These are phyloP conservation scores for Zoanthus solanderi DNA, from an alignment of 92 coral and sea anemone species.

Conservation along the genomic window DNA sequence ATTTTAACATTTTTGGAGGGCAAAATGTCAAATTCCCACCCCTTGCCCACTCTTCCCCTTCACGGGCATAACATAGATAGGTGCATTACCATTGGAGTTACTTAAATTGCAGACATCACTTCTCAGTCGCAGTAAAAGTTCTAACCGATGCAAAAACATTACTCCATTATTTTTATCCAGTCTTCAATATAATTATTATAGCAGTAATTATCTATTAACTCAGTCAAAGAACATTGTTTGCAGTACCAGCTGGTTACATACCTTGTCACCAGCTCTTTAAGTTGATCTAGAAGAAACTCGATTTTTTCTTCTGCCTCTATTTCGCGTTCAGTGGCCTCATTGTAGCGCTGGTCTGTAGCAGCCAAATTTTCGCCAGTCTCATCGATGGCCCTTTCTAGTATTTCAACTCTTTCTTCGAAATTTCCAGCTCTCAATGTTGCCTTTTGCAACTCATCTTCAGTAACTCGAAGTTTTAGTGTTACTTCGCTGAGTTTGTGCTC, in stretches of 20 bases:
- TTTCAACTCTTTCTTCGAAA: conserved; percentile 45
- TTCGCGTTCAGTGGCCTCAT: conserved; percentile 66
- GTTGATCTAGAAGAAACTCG: conserved; percentile 69
- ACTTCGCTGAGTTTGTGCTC: conserved; percentile 73
- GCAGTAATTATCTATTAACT: too few relatives aligned
- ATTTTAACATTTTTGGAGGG: too few relatives aligned
- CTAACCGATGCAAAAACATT: too few relatives aligned
- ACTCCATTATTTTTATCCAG: too few relatives aligned
- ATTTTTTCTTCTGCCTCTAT: conserved; percentile 77
- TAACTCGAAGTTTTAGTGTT: conserved; percentile 73
- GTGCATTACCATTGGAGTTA: too few relatives aligned
- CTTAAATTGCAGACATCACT: too few relatives aligned
- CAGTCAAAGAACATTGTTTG: too few relatives aligned
- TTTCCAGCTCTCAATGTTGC: conserved; percentile 64
- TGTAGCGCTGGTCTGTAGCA: conserved; percentile 68
- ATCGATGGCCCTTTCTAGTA: conserved; percentile 58
- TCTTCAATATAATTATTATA: too few relatives aligned
- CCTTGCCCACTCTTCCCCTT: too few relatives aligned
- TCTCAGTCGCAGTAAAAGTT: too few relatives aligned
- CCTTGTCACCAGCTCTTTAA: conserved; percentile 66
- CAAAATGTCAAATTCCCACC: too few relatives aligned
- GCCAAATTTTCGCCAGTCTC: conserved; percentile 53
- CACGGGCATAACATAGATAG: too few relatives aligned
- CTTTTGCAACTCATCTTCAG: conserved; percentile 72
- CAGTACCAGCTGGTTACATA: background rate